Evolutionary conservation across 2,888 invertebrate genomes (phyloP).

Genomic region (Dyspetes luteomarginatus): DNA sequence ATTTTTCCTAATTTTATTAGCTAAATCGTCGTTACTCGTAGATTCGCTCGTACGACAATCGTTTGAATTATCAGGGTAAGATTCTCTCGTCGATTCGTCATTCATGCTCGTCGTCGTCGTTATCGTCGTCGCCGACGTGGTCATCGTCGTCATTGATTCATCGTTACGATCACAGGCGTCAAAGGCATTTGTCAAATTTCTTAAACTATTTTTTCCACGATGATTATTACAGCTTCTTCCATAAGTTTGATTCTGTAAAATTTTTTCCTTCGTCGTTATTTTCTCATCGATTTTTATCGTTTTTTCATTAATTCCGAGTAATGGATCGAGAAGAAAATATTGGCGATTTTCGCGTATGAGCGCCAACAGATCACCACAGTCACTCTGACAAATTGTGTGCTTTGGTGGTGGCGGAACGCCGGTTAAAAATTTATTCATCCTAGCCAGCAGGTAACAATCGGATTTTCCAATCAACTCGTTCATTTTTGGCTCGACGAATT

Average conservation of each 20-base stretch:
- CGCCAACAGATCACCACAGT: slow-evolving; percentile 87
- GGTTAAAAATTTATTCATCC: slow-evolving; percentile 86
- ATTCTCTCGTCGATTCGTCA: slow-evolving; percentile 47
- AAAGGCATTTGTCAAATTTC: slow-evolving; percentile 77
- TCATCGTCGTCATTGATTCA: slow-evolving; percentile 53
- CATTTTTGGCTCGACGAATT: slow-evolving; percentile 69
- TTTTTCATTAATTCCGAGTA: slow-evolving; percentile 53
- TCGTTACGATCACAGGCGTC: slow-evolving; percentile 76
- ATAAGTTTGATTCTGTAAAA: slow-evolving; percentile 6
- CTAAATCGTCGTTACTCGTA: slow-evolving; percentile 27
- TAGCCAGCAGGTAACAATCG: slow-evolving; percentile 82
- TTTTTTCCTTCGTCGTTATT: not conserved
- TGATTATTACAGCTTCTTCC: slow-evolving; percentile 62
- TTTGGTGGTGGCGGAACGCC: slow-evolving; percentile 91
- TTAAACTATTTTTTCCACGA: slow-evolving; percentile 69
- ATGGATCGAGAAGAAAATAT: slow-evolving; percentile 83
- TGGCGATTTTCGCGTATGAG: slow-evolving; percentile 85
- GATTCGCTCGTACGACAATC: slow-evolving; percentile 15
- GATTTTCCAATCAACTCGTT: slow-evolving; percentile 75
- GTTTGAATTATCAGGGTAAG: slow-evolving; percentile 25
- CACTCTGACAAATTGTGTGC: slow-evolving; percentile 88
- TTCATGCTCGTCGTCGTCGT: slow-evolving; percentile 24
- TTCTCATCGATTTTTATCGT: slow-evolving; percentile 8
- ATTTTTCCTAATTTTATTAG: slow-evolving; percentile 35
- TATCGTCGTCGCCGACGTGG: slow-evolving; percentile 3